phyloP scores from a whole-genome alignment of 2,113 vertebrate genomes.

The Seriola quinqueradiata region DNA sequence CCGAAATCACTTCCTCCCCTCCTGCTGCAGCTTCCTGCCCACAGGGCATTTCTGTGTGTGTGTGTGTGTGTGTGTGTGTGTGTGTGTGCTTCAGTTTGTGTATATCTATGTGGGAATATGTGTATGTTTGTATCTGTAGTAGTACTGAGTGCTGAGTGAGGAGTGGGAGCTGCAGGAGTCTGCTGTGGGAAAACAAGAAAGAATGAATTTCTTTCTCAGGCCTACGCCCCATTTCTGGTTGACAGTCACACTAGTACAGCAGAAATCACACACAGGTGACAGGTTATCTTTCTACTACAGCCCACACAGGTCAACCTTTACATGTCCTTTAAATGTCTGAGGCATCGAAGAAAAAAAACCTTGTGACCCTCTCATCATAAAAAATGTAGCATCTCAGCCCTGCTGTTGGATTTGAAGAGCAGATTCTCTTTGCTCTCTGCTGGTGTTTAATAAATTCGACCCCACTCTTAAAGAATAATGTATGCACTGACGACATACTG shows the following conservation, averaged over 20 bases:
- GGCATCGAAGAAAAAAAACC: conserved; percentile 46
- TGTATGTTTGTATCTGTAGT: conserved; percentile 5
- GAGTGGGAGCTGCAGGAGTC: neutral
- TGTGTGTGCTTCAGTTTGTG: neutral
- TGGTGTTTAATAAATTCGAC: conserved; percentile 27
- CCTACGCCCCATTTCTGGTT: neutral
- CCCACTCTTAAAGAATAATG: conserved; percentile 17
- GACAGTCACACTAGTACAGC: conserved; percentile 62
- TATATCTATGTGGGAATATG: conserved; percentile 2
- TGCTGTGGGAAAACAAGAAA: neutral
- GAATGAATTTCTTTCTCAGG: conserved; percentile 30
- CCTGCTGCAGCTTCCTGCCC: conserved; percentile 64
- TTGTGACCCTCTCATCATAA: conserved; percentile 14
- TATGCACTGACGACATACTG: conserved; percentile 6
- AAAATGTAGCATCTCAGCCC: conserved; percentile 24
- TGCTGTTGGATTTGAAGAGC: conserved; percentile 17
- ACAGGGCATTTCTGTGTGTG: conserved; percentile 37
- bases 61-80: conserved; percentile 17
- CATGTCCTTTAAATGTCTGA: conserved; percentile 41
- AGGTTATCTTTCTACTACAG: conserved; percentile 12
- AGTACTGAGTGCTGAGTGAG: neutral
- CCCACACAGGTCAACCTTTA: conserved; percentile 36
- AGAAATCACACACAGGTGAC: conserved; percentile 63
- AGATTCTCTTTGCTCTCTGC: conserved; percentile 10
- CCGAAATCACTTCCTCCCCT: conserved; percentile 59